Percentiles rank a stretch among this genome's conserved stretches.
Conservation (phyloP, 2,888 invertebrate species). For the Drosophila meridiana region DNA sequence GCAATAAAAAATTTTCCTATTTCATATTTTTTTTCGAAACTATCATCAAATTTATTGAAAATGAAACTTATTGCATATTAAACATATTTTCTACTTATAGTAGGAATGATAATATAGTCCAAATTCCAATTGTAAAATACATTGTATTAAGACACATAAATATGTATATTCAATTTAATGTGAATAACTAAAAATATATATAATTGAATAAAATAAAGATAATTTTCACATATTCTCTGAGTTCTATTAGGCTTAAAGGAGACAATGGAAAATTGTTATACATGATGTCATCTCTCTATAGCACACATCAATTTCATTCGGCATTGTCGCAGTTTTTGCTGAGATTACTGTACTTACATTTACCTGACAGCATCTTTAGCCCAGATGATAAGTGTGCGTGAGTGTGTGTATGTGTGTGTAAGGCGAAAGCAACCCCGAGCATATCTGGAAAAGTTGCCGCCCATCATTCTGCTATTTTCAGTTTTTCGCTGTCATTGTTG, state of each 20-base stretch:
- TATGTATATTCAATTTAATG: not conserved
- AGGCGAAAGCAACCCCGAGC: conserved; percentile 21
- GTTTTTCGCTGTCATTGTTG: conserved; percentile 43
- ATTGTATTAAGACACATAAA: too few relatives aligned
- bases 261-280: not conserved
- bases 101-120: too few relatives aligned
- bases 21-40: too few relatives aligned
- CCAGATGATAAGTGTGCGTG: conserved; percentile 12
- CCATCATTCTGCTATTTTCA: conserved; percentile 56
- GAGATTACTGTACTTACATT: conserved; percentile 49
- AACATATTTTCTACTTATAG: too few relatives aligned
- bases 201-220: not conserved
- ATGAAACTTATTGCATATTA: too few relatives aligned
- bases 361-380: conserved; percentile 32
- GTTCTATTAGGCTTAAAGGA: too few relatives aligned
- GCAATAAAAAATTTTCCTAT: too few relatives aligned
- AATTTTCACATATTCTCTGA: not conserved
- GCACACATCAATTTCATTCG: not conserved
- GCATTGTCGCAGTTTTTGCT: not conserved
- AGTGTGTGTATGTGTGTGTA: conserved; percentile 17
- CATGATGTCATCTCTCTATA: not conserved
- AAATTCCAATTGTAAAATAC: too few relatives aligned
- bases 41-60: too few relatives aligned
- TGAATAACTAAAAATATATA: not conserved
- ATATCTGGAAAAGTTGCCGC: conserved; percentile 59